A percentile compares a stretch with the other conserved stretches of the same genome.
Conservation (phyloP, 2,797 vertebrate genomes). For the Melanotaenia trifasciata region DNA sequence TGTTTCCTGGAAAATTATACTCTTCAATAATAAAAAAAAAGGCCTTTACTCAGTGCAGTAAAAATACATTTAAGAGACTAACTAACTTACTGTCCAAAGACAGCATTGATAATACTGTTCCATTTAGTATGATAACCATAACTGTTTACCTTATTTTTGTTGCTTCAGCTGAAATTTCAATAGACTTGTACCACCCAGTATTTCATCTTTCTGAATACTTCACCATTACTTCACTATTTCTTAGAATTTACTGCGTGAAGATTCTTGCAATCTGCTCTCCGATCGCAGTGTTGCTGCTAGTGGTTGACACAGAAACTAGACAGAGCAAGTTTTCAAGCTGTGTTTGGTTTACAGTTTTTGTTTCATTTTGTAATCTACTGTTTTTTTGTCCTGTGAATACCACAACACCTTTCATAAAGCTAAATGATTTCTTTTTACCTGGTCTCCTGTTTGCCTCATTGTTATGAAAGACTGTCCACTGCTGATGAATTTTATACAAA, state of each 20-base stretch:
- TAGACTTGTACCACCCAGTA: conserved; percentile 14
- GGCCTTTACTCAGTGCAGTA: background rate
- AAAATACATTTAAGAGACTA: background rate
- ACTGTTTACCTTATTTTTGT: conserved; percentile 13
- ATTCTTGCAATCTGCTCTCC: conserved; percentile 19
- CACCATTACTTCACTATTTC: background rate
- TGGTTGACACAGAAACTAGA: conserved; percentile 21
- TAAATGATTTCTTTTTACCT: background rate
- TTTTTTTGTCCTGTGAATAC: background rate
- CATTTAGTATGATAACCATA: conserved; percentile 8
- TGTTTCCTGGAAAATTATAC: background rate
- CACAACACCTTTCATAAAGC: background rate
- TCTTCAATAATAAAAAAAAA: background rate
- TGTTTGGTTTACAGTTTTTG: conserved; percentile 25
- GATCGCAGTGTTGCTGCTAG: conserved; percentile 17
- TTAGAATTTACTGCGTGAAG: conserved; percentile 21
- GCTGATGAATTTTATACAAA: background rate
- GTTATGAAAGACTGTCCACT: background rate
- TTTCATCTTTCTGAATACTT: conserved; percentile 12
- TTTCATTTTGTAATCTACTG: conserved; percentile 37
- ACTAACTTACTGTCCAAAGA: background rate
- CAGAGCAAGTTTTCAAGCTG: background rate
- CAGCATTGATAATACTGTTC: background rate
- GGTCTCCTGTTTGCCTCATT: background rate
- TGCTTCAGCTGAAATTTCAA: conserved; percentile 25